Evolutionary conservation across 2,113 vertebrate genomes (phyloP).

Genomic region (Crotalus horridus): DNA sequence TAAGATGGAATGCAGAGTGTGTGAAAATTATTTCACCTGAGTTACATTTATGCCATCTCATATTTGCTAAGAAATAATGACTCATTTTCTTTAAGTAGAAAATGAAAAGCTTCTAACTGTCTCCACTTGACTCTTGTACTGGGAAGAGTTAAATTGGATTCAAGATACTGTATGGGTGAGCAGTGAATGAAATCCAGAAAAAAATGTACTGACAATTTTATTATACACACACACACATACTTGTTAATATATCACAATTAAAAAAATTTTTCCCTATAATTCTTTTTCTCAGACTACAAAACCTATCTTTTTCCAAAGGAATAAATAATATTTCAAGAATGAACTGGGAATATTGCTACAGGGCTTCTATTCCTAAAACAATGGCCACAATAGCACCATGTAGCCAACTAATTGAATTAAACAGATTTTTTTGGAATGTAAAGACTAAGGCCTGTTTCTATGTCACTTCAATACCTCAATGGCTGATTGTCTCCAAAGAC

Average conservation of each 20-base stretch:
- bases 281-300: background rate
- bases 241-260: background rate
- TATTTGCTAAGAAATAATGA: conserved; percentile 13
- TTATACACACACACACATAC: background rate
- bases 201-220: background rate
- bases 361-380: background rate
- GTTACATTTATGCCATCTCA: conserved; percentile 10
- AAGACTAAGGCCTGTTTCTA: background rate
- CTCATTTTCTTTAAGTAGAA: background rate
- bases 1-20: conserved; percentile 5
- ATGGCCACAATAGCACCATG: background rate
- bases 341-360: background rate
- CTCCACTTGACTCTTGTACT: background rate
- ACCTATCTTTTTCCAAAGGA: background rate
- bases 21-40: background rate
- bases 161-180: background rate
- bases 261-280: background rate
- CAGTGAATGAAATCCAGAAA: background rate
- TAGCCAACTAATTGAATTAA: background rate
- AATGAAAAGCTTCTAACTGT: background rate
- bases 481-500: background rate
- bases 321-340: background rate
- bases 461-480: background rate
- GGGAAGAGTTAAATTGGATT: background rate
- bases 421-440: background rate